Evolutionary conservation across 2,888 invertebrate species (phyloP), one percentile per base, ranked within the genome.

Genomic region (Ophioninae sp.): DNA sequence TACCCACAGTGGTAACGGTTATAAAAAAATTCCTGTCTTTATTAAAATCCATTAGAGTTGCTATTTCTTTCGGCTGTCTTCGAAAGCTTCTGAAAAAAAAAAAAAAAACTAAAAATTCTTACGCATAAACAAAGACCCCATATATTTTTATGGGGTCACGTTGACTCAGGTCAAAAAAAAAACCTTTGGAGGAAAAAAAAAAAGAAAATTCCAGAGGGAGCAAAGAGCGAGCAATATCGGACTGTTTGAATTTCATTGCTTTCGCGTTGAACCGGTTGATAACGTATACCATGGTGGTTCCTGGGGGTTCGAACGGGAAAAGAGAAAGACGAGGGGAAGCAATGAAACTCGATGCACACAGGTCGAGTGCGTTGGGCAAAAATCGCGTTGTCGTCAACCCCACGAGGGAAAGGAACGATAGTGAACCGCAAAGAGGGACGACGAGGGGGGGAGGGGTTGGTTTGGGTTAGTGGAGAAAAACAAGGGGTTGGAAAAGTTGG

Each of bases 231-330:
- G 39, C 9, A 72, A 67, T 75, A 67, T 81, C 51, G 77, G 67
- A 86, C 89, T 88, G 90, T 90, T 90, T 89, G 88, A 90, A 90
- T 91, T 91, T 91, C 87, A 90, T 91, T 88, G 83, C 82, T 83
- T 81, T 20, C 37, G 59, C 51, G 65, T 63, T 83, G 71, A 30
- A 71, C 80, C 77, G 77, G 79, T 65, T 80, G 84, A 85, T 30
- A 30, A 80, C 75, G 82, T 80, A 80, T 41, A 44, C 51, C n/a
- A 30, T 56, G 39, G 22, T 22, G 8, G 8, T 56, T 13, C 20
- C 41, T 56, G 58, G n/a, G 44, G 2, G 6, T 58, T 41, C 20
- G 44, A 3, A 59, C 17, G 67, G 9, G 37, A 23, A 61, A 68
- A 44, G 51, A 22, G 73, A 59, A 30, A 68, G 72, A 67, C 61